These are phyloP conservation scores for Onychomys leucogaster DNA, from an alignment of 2,797 vertebrate genomes.

Conservation along the genomic window DNA sequence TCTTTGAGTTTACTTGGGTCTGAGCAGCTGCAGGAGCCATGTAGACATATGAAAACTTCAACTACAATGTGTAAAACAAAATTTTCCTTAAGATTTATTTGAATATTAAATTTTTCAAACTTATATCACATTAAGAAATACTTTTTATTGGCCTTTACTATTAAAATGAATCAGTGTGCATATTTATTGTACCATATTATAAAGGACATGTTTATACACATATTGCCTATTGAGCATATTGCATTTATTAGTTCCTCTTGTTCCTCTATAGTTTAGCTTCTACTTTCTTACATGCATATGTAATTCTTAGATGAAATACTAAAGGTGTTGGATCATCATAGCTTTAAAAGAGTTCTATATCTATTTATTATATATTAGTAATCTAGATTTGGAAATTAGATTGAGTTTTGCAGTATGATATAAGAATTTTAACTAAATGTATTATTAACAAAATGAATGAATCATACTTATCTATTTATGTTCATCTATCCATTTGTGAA, in stretches of 20 bases:
- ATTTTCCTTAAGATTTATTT: background rate
- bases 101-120: background rate
- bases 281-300: background rate
- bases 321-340: background rate
- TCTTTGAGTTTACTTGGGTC: too few species aligned
- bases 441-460: background rate
- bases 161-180: background rate
- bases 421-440: background rate
- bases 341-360: background rate
- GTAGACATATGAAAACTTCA: too few species aligned
- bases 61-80: background rate
- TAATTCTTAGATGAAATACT: background rate
- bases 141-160: background rate
- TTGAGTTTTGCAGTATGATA: background rate
- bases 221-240: background rate
- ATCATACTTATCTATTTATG: too few species aligned
- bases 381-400: background rate
- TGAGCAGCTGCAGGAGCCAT: too few species aligned
- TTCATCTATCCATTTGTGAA: background rate
- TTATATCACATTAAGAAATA: background rate
- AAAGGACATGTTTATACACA: background rate
- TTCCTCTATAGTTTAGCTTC: background rate
- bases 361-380: background rate
- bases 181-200: background rate
- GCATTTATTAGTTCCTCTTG: too few species aligned